Evolutionary conservation across 2,797 vertebrate genomes (phyloP).

Genomic region (Hylomyscus alleni): DNA sequence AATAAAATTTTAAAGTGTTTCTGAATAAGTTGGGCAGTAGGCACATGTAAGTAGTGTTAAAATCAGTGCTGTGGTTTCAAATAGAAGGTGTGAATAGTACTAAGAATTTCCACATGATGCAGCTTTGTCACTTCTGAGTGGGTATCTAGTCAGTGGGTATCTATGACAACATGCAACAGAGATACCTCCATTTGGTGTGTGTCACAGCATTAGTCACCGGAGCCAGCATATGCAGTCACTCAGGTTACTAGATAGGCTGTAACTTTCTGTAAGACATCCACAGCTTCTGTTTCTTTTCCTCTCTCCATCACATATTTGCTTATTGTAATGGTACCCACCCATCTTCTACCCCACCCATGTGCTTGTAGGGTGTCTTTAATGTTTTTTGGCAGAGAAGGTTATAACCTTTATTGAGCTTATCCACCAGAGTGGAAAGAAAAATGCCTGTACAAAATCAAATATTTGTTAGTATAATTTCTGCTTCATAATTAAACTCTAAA

Average conservation of each 20-base stretch:
- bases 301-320: not conserved
- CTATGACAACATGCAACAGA: not conserved
- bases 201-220: not conserved
- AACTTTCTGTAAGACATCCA: not conserved
- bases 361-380: not conserved
- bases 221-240: not conserved
- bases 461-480: constrained; percentile 87
- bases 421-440: constrained; percentile 87
- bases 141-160: not conserved
- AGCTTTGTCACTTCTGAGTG: not conserved
- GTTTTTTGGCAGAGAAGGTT: constrained; percentile 71
- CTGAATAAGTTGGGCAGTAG: not conserved
- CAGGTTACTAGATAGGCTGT: not conserved
- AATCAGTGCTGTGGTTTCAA: not conserved
- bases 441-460: constrained; percentile 90
- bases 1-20: not conserved
- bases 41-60: not conserved
- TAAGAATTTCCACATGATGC: not conserved
- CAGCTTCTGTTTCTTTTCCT: not conserved
- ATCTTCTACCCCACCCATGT: not conserved
- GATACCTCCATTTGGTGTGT: not conserved
- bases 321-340: not conserved
- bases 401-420: constrained; percentile 90
- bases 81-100: not conserved
- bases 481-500: constrained; percentile 87